These are phyloP conservation scores for Malurus cyaneus DNA, from an alignment of 2,113 vertebrate species.

Conservation along the genomic window DNA sequence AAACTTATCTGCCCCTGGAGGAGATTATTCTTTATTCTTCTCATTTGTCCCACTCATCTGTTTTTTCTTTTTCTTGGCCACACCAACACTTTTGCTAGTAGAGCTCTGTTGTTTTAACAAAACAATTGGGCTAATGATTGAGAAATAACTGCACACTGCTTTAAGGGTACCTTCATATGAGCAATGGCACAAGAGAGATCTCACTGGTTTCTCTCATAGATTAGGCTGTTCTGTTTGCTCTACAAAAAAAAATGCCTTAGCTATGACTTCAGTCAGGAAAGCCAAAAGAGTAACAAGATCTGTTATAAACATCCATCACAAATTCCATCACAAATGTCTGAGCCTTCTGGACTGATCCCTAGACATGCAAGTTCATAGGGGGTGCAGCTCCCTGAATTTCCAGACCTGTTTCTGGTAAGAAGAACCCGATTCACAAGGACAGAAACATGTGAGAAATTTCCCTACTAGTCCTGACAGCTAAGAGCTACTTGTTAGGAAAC, in stretches of 20 bases:
- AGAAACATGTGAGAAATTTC: background rate
- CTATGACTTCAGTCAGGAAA: background rate
- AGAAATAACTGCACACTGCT: background rate
- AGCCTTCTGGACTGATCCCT: background rate
- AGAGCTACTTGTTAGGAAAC: background rate
- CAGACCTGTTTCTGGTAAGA: background rate
- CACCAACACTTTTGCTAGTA: background rate
- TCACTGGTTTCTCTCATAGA: background rate
- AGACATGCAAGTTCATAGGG: fast-evolving
- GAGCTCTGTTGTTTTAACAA: background rate
- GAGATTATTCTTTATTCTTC: background rate
- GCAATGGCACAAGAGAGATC: background rate
- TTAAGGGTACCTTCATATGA: background rate
- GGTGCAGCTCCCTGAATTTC: background rate
- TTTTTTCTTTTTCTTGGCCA: background rate
- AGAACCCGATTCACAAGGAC: background rate
- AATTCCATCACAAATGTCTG: background rate
- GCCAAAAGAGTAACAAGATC: background rate
- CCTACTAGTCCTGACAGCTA: background rate
- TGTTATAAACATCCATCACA: background rate
- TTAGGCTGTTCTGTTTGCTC: background rate
- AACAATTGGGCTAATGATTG: background rate
- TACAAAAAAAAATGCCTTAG: background rate
- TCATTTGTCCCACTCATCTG: background rate
- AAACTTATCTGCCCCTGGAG: background rate